Conservation (phyloP, 2,888 invertebrate genomes). For the Campaea margaritaria region DNA sequence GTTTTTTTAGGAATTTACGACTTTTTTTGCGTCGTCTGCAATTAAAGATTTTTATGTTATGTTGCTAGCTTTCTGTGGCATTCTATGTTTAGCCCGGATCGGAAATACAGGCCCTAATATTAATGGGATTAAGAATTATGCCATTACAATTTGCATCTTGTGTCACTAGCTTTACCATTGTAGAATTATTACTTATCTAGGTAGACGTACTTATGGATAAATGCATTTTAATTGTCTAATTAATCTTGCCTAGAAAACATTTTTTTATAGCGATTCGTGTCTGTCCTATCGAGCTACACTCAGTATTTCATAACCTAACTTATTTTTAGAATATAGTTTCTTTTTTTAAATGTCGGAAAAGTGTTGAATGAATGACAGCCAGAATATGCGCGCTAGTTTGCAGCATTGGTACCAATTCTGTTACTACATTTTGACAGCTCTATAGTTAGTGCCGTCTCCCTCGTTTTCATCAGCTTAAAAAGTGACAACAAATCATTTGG, state of each 20-base stretch:
- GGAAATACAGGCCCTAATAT: neutral
- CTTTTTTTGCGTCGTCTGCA: too few relatives aligned
- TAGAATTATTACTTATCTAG: neutral
- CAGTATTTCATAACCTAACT: conserved; percentile 2
- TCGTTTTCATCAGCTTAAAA: too few relatives aligned
- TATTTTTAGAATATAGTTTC: conserved; percentile 2
- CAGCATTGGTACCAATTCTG: neutral
- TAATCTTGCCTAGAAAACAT: conserved; percentile 1
- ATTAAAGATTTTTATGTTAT: neutral
- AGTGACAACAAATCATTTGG: too few relatives aligned
- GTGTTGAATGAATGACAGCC: neutral
- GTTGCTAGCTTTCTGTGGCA: too few relatives aligned
- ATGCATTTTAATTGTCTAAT: neutral
- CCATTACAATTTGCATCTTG: neutral
- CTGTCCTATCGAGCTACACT: neutral
- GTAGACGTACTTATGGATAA: neutral
- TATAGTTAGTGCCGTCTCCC: too few relatives aligned
- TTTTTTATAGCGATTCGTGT: neutral
- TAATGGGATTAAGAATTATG: neutral
- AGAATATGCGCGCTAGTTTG: neutral
- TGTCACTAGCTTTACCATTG: neutral
- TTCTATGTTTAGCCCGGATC: neutral
- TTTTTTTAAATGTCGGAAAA: neutral
- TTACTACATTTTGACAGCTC: too few relatives aligned
- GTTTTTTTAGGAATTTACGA: neutral